Percentiles rank a stretch among this genome's conserved stretches.
Evolutionary conservation across 2,888 invertebrate species (phyloP).

Genomic region (Sepioteuthis lessoniana): DNA sequence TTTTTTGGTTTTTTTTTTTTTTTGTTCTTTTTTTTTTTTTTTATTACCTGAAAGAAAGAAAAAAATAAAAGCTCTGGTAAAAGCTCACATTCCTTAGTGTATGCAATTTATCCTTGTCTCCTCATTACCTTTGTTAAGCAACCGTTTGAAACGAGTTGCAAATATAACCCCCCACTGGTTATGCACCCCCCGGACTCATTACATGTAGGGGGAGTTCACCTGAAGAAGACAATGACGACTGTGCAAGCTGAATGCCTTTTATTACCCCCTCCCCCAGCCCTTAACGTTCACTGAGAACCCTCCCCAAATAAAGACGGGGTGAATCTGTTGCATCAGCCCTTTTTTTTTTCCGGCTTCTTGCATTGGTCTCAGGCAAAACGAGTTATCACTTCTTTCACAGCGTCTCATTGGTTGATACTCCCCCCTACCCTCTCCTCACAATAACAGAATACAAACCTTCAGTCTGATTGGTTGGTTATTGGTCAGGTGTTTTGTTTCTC

Average conservation of each 20-base stretch:
- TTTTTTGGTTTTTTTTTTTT: not conserved
- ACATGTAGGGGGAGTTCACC: not conserved
- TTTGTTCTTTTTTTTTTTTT: not conserved
- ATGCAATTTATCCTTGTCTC: not conserved
- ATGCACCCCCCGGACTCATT: not conserved
- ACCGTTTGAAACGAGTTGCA: not conserved
- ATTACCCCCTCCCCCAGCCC: not conserved
- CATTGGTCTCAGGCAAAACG: not conserved
- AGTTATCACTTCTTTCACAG: not conserved
- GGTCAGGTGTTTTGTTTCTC: not conserved
- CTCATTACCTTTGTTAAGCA: not conserved
- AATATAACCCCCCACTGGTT: no score
- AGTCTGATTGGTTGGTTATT: slow-evolving; percentile 25
- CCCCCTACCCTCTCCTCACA: not conserved
- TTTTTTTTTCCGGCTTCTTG: not conserved
- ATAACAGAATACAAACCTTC: not conserved
- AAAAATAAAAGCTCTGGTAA: not conserved
- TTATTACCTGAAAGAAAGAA: no score
- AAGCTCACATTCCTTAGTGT: not conserved
- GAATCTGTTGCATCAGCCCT: not conserved
- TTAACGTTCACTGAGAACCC: not conserved
- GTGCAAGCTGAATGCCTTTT: not conserved
- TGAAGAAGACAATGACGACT: not conserved
- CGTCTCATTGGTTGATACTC: not conserved
- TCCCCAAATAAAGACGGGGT: not conserved